Conservation (phyloP, 2,113 vertebrate species). For the Tenrec ecaudatus region DNA sequence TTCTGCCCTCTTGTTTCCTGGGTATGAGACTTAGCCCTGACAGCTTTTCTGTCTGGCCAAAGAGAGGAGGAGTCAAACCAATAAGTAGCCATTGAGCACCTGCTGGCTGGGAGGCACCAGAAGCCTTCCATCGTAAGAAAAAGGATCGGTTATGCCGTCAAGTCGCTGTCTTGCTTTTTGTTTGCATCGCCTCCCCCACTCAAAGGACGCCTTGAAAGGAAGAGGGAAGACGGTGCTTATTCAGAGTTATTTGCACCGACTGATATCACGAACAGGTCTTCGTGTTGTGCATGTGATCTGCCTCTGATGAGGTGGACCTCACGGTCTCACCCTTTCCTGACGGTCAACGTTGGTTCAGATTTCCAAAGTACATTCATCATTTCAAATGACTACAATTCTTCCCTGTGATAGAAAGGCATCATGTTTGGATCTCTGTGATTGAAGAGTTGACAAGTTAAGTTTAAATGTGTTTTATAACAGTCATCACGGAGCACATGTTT, state of each 20-base stretch:
- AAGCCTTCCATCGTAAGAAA: neutral
- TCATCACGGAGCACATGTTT: neutral
- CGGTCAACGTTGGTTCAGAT: neutral
- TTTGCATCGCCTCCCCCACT: too few species aligned
- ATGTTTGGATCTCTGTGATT: neutral
- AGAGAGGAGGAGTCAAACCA: neutral
- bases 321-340: neutral
- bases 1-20: neutral
- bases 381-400: constrained; percentile 22
- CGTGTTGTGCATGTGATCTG: neutral
- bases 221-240: neutral
- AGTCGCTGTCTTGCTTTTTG: neutral
- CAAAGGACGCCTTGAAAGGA: neutral
- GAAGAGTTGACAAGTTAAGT: neutral
- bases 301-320: neutral
- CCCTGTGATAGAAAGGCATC: neutral
- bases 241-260: neutral
- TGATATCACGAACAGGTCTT: accelerated
- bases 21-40: neutral
- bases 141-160: neutral
- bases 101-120: neutral
- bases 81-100: neutral
- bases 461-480: neutral
- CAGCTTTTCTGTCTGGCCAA: neutral
- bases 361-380: neutral